phyloP scores from a whole-genome alignment of 92 coral and sea anemone species.

The Zoanthus gigantus region DNA sequence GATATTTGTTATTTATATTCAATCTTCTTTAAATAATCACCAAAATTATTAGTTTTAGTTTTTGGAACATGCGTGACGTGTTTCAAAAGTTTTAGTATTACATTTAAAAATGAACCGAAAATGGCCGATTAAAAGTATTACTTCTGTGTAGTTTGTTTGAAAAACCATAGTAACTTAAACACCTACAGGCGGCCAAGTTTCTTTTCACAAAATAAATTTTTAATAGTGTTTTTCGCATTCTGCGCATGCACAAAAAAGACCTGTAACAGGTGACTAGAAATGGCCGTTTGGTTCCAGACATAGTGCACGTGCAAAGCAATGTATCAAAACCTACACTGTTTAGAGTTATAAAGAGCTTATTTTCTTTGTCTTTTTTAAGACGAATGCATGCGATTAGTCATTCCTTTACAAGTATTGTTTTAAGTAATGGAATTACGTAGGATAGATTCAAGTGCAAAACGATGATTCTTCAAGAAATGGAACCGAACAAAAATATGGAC shows the following conservation, averaged over 20 bases:
- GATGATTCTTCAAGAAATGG: neutral
- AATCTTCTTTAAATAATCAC: too few species aligned
- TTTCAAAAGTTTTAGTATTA: neutral
- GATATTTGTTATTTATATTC: too few species aligned
- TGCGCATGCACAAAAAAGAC: slow-evolving; percentile 20
- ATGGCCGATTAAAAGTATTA: neutral
- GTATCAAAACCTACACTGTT: neutral
- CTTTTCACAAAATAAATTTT: slow-evolving; percentile 8
- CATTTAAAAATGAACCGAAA: neutral
- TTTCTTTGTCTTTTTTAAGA: slow-evolving; percentile 23
- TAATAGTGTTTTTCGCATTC: slow-evolving; percentile 24
- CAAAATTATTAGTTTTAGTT: too few species aligned
- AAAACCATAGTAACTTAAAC: neutral
- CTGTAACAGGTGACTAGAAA: slow-evolving; percentile 37
- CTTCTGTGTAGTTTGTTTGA: neutral
- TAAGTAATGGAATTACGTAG: neutral
- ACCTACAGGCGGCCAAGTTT: neutral
- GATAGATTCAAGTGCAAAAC: neutral
- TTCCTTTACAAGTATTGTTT: slow-evolving; percentile 42
- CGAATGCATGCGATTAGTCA: neutral
- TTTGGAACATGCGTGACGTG: too few species aligned
- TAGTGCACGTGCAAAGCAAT: slow-evolving; percentile 12
- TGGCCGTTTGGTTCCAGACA: neutral
- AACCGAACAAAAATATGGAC: neutral
- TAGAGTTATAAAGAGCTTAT: neutral